Conservation (phyloP, 2,888 invertebrate species). For the Agrypnus murinus region DNA sequence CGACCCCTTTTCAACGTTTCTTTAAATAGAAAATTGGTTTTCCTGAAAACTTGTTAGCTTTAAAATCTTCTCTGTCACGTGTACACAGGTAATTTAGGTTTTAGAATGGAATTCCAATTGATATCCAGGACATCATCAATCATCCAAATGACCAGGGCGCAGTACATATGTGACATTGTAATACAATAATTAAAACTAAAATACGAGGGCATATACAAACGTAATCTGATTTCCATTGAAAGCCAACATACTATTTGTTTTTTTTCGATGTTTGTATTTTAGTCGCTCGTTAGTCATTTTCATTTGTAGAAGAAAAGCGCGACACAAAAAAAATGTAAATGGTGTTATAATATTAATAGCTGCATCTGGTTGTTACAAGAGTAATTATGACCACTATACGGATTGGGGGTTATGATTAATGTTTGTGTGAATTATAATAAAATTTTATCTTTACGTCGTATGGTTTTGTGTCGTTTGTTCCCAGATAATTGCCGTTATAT, state of each 20-base stretch:
- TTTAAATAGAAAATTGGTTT: too few relatives aligned
- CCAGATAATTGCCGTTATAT: not conserved
- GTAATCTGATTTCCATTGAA: slow-evolving; percentile 5
- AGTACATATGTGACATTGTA: slow-evolving; percentile 4
- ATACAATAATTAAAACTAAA: not conserved
- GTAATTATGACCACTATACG: slow-evolving; percentile 44
- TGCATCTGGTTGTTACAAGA: slow-evolving; percentile 39
- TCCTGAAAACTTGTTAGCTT: too few relatives aligned
- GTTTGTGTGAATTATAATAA: slow-evolving; percentile 21
- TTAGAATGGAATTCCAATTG: too few relatives aligned
- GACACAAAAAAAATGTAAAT: slow-evolving; percentile 29
- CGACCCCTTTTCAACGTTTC: too few relatives aligned
- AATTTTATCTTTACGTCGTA: slow-evolving; percentile 36
- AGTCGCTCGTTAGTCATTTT: not conserved
- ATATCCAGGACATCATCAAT: not conserved
- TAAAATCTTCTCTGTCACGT: too few relatives aligned
- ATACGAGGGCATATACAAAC: not conserved
- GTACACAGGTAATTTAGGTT: too few relatives aligned
- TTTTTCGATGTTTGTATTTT: too few relatives aligned
- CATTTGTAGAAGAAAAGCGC: slow-evolving; percentile 23
- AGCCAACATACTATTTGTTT: not conserved
- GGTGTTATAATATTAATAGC: slow-evolving; percentile 43
- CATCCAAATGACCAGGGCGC: not conserved
- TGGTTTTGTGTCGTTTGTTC: slow-evolving; percentile 12
- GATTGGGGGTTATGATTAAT: slow-evolving; percentile 43